Evolutionary conservation across 2,113 vertebrate species (phyloP).

Genomic region (Condylura cristata): DNA sequence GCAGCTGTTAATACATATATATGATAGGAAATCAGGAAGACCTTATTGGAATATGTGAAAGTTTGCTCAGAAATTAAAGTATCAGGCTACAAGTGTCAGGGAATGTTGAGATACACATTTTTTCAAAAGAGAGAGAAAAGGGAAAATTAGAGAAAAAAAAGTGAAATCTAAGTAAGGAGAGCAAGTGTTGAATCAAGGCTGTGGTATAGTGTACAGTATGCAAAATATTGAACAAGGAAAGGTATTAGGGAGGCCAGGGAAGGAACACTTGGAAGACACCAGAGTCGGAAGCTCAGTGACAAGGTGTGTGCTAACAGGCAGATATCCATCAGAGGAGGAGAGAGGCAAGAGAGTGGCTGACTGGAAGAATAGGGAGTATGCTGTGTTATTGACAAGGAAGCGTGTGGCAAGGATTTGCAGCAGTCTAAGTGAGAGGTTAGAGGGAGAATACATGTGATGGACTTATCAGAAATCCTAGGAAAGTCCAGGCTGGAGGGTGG

Average conservation of each 20-base stretch:
- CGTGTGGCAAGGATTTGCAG: not conserved
- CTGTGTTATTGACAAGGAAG: not conserved
- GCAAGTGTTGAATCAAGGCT: not conserved
- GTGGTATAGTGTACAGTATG: not conserved
- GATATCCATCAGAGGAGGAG: not conserved
- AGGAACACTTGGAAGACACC: not conserved
- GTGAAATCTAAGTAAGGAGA: not conserved
- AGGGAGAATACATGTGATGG: not conserved
- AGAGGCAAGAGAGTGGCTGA: not conserved
- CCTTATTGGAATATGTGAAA: not conserved
- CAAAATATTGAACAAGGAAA: not conserved
- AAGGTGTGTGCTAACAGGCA: not conserved
- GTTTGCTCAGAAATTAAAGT: constrained; percentile 37
- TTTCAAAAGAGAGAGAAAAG: not conserved
- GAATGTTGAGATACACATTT: not conserved
- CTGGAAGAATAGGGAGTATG: not conserved
- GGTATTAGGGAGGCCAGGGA: too few relatives aligned
- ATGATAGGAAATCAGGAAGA: constrained; percentile 1
- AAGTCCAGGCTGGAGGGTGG: not conserved
- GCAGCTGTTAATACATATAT: not conserved
- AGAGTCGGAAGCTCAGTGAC: not conserved
- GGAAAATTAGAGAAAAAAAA: not conserved
- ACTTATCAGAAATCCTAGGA: not conserved
- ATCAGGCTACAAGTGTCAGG: not conserved
- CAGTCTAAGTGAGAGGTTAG: not conserved